A percentile compares a stretch with the other conserved stretches of the same genome.
Evolutionary conservation across 35 echinoderm and acorn worm species (phyloP).

Genomic region (Apostichopus japonicus): DNA sequence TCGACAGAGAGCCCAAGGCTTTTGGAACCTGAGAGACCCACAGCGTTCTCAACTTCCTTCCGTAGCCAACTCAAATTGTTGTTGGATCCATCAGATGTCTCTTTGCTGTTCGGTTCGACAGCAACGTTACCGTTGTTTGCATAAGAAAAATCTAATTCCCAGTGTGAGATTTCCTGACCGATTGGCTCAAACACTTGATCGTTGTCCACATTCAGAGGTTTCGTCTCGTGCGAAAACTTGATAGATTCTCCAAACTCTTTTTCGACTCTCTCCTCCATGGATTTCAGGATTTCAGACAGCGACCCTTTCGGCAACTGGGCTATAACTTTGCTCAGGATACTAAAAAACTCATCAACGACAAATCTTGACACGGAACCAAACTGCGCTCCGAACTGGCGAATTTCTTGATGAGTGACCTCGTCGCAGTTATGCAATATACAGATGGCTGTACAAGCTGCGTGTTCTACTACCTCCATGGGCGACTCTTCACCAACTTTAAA

Average conservation of each 20-base stretch:
- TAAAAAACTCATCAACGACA: conserved; percentile 38
- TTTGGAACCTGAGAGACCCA: conserved; percentile 42
- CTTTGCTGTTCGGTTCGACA: background rate
- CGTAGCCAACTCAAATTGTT: conserved; percentile 71
- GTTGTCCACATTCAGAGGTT: background rate
- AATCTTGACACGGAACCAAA: conserved; percentile 65
- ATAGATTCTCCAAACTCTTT: conserved; percentile 76
- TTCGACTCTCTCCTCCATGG: background rate
- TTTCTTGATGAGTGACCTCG: conserved; percentile 59
- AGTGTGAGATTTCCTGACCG: background rate
- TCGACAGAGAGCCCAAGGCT: conserved; percentile 78
- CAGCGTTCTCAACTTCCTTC: conserved; percentile 62
- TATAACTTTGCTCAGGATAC: conserved; percentile 44
- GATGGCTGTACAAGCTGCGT: conserved; percentile 71
- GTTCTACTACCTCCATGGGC: conserved; percentile 53
- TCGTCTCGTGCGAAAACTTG: conserved; percentile 69
- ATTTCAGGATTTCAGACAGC: conserved; percentile 16
- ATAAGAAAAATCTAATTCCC: conserved; percentile 45
- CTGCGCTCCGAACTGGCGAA: conserved; percentile 41
- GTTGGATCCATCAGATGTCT: background rate
- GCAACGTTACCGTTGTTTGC: background rate
- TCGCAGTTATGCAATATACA: conserved; percentile 67
- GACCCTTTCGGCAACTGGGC: conserved; percentile 63
- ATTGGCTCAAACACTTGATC: background rate
- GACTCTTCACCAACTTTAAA: conserved; percentile 87